Conservation (phyloP, 2,113 vertebrate genomes). For the Gavialis gangeticus region DNA sequence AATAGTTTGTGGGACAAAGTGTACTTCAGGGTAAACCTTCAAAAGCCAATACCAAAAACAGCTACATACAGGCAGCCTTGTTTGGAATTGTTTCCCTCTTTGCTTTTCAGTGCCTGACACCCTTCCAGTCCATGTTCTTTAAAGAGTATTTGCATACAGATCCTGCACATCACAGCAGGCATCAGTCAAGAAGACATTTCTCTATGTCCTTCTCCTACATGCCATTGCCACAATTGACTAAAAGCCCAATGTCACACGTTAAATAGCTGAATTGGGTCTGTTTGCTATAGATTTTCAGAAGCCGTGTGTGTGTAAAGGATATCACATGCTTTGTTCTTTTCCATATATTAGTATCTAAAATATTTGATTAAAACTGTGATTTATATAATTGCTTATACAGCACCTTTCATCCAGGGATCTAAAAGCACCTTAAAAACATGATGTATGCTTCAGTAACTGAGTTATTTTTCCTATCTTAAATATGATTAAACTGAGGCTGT, state of each 20-base stretch:
- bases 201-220: background rate
- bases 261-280: background rate
- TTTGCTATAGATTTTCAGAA: background rate
- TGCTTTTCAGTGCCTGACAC: conserved; percentile 54
- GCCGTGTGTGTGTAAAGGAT: background rate
- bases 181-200: background rate
- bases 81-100: conserved; percentile 81
- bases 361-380: background rate
- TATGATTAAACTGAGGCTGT: background rate
- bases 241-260: background rate
- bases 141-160: conserved; percentile 47
- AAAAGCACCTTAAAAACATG: background rate
- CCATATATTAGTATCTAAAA: background rate
- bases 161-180: background rate
- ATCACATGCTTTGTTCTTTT: background rate
- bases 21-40: conserved; percentile 73
- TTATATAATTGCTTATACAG: background rate
- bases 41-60: conserved; percentile 49
- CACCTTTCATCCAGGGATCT: background rate
- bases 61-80: conserved; percentile 75
- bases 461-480: background rate
- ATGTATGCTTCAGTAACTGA: background rate
- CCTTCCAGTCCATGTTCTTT: conserved; percentile 62
- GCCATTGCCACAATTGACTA: background rate
- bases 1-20: conserved; percentile 64